phyloP scores from a whole-genome alignment of 2,113 vertebrate species.

The Colistium nudipinnis region DNA sequence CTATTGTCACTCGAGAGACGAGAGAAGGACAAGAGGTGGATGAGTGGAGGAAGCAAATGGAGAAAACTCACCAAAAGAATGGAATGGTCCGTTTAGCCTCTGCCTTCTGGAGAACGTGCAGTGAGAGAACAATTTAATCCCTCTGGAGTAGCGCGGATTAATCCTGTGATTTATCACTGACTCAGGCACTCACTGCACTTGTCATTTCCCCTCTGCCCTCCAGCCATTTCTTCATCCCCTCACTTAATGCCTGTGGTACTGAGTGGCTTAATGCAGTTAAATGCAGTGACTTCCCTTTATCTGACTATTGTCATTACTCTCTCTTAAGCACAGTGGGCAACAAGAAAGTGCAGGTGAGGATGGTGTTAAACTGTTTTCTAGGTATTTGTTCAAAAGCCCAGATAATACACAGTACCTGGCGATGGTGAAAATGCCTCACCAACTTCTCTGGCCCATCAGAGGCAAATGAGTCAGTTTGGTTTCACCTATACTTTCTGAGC shows the following conservation, averaged over 20 bases:
- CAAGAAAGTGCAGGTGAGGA: conserved; percentile 32
- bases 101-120: conserved; percentile 33
- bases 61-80: conserved; percentile 4
- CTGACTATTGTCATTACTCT: conserved; percentile 67
- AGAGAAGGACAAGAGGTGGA: conserved; percentile 35
- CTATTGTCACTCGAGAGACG: conserved; percentile 67
- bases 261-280: conserved; percentile 78
- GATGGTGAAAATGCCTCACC: too few species aligned
- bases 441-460: not conserved
- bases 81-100: conserved; percentile 70
- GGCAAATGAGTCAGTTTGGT: conserved; percentile 2
- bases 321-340: conserved; percentile 50
- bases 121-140: conserved; percentile 69
- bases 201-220: conserved; percentile 50
- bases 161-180: conserved; percentile 65
- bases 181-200: conserved; percentile 48
- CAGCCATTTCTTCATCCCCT: conserved; percentile 56
- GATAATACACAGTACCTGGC: too few species aligned
- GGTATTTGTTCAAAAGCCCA: too few species aligned
- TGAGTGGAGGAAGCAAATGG: conserved; percentile 39
- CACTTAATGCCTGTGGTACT: conserved; percentile 61
- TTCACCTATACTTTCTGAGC: conserved; percentile 11
- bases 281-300: conserved; percentile 73
- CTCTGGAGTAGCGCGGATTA: conserved; percentile 75
- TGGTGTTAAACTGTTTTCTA: too few species aligned